Evolutionary conservation across 2,797 vertebrate species (phyloP).

Genomic region (Acanthopagrus latus): DNA sequence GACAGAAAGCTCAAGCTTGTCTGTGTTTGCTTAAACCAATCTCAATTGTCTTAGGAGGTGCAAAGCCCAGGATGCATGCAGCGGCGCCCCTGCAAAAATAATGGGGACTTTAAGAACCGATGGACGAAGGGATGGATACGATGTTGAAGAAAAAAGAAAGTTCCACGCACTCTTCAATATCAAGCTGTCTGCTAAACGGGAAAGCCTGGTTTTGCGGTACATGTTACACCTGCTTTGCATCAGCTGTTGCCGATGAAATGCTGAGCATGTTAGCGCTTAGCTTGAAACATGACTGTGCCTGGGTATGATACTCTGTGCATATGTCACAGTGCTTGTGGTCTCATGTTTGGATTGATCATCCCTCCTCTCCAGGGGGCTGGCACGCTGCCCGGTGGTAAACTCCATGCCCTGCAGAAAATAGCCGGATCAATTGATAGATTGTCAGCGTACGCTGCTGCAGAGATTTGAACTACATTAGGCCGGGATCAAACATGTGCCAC

Average conservation of each 20-base stretch:
- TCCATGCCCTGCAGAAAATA: slow-evolving; percentile 60
- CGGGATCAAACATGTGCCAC: slow-evolving; percentile 54
- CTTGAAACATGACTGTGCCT: background rate
- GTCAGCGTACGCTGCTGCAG: slow-evolving; percentile 56
- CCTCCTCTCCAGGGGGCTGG: slow-evolving; percentile 50
- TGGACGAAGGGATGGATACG: too few relatives aligned
- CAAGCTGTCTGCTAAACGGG: too few relatives aligned
- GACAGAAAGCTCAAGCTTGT: too few relatives aligned
- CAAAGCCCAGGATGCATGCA: too few relatives aligned
- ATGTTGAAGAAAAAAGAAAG: too few relatives aligned
- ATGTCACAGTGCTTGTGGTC: slow-evolving; percentile 24
- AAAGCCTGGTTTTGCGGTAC: too few relatives aligned
- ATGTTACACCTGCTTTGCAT: background rate
- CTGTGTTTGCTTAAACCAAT: too few relatives aligned
- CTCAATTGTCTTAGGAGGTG: too few relatives aligned
- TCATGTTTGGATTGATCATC: slow-evolving; percentile 35
- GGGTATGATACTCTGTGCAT: background rate
- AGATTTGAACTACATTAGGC: slow-evolving; percentile 46
- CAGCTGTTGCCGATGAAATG: background rate
- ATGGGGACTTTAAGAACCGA: too few relatives aligned
- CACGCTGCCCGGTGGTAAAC: slow-evolving; percentile 61
- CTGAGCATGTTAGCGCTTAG: background rate
- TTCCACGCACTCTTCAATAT: too few relatives aligned
- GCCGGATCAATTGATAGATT: slow-evolving; percentile 68
- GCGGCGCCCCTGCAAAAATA: too few relatives aligned